Conservation (phyloP, 2,797 vertebrate species). For the Parauchenoglanis punctatus region DNA sequence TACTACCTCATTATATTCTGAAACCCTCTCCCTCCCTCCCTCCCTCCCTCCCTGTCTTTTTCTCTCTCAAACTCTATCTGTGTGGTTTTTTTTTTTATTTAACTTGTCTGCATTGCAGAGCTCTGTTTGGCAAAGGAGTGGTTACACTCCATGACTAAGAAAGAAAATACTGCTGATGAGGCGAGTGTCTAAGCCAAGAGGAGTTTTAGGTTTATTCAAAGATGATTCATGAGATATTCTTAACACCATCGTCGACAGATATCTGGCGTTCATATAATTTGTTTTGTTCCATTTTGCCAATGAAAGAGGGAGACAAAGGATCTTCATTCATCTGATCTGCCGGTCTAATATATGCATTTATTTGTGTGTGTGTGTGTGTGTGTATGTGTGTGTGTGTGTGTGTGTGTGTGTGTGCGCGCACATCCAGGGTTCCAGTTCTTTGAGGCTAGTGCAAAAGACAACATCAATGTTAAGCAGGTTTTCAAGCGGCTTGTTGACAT, state of each 20-base stretch:
- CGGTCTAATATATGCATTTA: background rate
- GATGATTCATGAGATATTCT: conserved; percentile 4
- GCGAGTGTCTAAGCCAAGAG: conserved; percentile 13
- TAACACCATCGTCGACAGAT: background rate
- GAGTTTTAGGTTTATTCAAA: conserved; percentile 14
- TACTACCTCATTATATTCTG: background rate
- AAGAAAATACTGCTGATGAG: conserved; percentile 36
- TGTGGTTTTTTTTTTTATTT: background rate
- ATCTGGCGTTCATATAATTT: background rate
- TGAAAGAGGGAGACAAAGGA: background rate
- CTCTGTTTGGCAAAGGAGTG: conserved; percentile 31
- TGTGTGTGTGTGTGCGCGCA: background rate
- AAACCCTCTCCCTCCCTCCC: background rate
- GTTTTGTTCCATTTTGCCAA: background rate
- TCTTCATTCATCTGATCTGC: background rate
- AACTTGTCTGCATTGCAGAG: conserved; percentile 24
- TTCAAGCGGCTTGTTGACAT: conserved; percentile 88
- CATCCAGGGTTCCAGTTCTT: conserved; percentile 87
- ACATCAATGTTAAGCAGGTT: conserved; percentile 88
- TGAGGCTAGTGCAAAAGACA: conserved; percentile 90
- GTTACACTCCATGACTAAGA: conserved; percentile 30
- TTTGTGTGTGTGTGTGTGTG: background rate
- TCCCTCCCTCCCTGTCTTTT: background rate
- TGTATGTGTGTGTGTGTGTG: background rate
- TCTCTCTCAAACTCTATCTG: background rate